A percentile compares a stretch with the other conserved stretches of the same genome.
Conservation (phyloP, 1,140 invertebrate genomes). For the Aporrectodea caliginosa region DNA sequence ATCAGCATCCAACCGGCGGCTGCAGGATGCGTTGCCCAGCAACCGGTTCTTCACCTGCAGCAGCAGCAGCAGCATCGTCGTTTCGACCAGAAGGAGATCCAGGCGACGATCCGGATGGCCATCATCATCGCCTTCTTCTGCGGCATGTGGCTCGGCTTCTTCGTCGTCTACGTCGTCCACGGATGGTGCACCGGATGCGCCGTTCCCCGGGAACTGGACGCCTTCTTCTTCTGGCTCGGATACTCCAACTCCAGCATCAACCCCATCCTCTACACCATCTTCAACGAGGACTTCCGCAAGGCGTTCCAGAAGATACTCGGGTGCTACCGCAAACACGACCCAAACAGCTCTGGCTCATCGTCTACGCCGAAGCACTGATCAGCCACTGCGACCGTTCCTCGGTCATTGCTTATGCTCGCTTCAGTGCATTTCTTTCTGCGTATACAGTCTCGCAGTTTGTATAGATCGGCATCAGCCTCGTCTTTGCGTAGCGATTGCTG, state of each 20-base stretch:
- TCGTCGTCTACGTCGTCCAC: constrained; percentile 26
- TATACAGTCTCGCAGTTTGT: too few species aligned
- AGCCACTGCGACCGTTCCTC: too few species aligned
- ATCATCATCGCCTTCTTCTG: constrained; percentile 36
- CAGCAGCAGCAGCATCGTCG: constrained; percentile 1
- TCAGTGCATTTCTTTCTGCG: too few species aligned
- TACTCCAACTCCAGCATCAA: constrained; percentile 95
- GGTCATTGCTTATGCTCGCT: too few species aligned
- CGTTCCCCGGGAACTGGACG: constrained; percentile 26
- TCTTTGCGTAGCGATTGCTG: too few species aligned
- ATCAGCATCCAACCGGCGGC: too few species aligned
- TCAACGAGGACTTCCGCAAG: constrained; percentile 91
- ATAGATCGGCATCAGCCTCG: too few species aligned
- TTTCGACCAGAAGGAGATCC: constrained; percentile 32
- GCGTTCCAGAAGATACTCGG: constrained; percentile 65
- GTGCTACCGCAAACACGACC: not conserved
- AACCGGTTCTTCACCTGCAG: not conserved
- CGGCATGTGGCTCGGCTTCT: constrained; percentile 32
- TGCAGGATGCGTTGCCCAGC: not conserved
- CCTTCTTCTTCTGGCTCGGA: constrained; percentile 72
- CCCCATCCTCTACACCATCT: constrained; percentile 92
- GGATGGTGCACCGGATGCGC: constrained; percentile 8
- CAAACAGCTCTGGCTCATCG: not conserved
- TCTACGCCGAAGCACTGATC: too few species aligned
- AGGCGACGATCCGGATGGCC: constrained; percentile 37